A percentile compares a stretch with the other conserved stretches of the same genome.
Conservation (phyloP, 2,113 vertebrate species). For the Speoplatyrhinus poulsoni region DNA sequence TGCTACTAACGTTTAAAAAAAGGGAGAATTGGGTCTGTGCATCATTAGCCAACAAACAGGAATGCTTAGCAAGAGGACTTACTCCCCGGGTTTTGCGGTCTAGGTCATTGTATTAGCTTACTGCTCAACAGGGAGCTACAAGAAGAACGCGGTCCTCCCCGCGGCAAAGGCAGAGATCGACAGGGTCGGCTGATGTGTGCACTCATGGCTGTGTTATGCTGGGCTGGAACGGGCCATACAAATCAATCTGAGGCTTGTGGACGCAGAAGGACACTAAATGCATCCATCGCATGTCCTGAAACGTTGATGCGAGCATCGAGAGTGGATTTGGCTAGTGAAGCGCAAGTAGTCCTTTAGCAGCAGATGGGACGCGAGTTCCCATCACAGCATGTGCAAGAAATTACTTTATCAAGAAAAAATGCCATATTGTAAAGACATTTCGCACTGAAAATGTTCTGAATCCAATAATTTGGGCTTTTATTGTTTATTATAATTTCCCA, state of each 20-base stretch:
- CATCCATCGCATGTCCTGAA: constrained; percentile 9
- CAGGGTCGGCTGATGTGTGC: not conserved
- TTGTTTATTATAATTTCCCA: too few relatives aligned
- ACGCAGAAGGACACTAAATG: not conserved
- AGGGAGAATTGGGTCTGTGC: not conserved
- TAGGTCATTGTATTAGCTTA: not conserved
- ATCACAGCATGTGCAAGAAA: constrained; percentile 6
- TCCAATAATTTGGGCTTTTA: too few relatives aligned
- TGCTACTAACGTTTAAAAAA: not conserved
- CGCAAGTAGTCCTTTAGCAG: not conserved
- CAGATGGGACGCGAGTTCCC: constrained; percentile 7
- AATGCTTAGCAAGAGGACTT: constrained; percentile 1
- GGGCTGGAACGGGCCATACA: not conserved
- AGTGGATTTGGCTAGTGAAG: constrained; percentile 3
- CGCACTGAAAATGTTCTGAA: not conserved
- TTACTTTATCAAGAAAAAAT: constrained; percentile 13
- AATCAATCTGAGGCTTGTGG: not conserved
- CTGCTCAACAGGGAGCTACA: not conserved
- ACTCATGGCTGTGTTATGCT: not conserved
- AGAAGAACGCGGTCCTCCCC: not conserved
- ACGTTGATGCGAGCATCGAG: not conserved
- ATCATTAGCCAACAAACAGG: constrained; percentile 3
- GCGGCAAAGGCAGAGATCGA: not conserved
- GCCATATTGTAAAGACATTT: constrained; percentile 2
- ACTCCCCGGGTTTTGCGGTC: not conserved